Evolutionary conservation across 2,888 invertebrate genomes (phyloP).

Genomic region (Heliconius ethilla): DNA sequence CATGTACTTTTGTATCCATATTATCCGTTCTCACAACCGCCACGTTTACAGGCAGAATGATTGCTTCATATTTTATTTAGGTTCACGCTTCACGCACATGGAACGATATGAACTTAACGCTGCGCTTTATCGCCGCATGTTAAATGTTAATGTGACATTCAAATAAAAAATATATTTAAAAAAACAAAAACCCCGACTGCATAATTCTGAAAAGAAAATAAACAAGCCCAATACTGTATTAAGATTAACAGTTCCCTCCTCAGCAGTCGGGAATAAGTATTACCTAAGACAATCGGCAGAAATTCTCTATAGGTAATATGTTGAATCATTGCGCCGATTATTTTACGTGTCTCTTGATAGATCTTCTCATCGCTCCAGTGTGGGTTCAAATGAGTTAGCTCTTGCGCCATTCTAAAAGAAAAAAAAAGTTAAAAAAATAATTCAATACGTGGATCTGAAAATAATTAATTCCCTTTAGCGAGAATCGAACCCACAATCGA

Average conservation of each 20-base stretch:
- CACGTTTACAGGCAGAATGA: no score
- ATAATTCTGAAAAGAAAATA: no score
- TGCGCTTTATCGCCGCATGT: no score
- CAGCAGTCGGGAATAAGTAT: not conserved
- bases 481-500: not conserved
- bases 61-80: no score
- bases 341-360: slow-evolving; percentile 91
- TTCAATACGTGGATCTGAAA: not conserved
- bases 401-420: slow-evolving; percentile 84
- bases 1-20: no score
- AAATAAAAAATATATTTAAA: not conserved
- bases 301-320: slow-evolving; percentile 93
- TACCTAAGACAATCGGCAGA: slow-evolving; percentile 89
- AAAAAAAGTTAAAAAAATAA: not conserved
- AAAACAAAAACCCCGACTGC: no score
- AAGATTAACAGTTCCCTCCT: no score
- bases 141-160: no score
- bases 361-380: slow-evolving; percentile 95
- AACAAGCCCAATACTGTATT: no score
- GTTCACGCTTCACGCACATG: no score
- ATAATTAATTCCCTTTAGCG: not conserved
- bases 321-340: slow-evolving; percentile 90
- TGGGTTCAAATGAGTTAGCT: slow-evolving; percentile 87
- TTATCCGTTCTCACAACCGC: no score
- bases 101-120: no score